Evolutionary conservation across 2,888 invertebrate species (phyloP).

Genomic region (Pilophorus perplexus): DNA sequence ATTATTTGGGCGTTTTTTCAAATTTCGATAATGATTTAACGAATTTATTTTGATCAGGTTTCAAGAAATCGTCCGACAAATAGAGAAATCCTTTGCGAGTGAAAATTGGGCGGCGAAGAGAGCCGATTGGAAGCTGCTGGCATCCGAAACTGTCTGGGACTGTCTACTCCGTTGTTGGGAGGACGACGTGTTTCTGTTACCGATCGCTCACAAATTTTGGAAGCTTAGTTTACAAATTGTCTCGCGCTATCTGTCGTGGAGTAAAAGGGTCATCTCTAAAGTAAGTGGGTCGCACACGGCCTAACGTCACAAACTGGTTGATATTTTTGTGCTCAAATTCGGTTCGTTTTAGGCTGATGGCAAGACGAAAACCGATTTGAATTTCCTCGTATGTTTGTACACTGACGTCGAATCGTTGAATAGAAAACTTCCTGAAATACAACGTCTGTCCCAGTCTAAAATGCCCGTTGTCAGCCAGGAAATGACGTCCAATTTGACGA

Average conservation of each 20-base stretch:
- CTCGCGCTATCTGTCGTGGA: slow-evolving; percentile 76
- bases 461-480: slow-evolving; percentile 30
- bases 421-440: slow-evolving; percentile 49
- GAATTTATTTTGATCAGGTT: slow-evolving; percentile 58
- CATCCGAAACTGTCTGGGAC: slow-evolving; percentile 57
- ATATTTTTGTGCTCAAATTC: no score
- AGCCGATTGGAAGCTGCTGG: slow-evolving; percentile 49
- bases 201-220: slow-evolving; percentile 78
- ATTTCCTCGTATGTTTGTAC: slow-evolving; percentile 52
- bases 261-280: slow-evolving; percentile 17
- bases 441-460: slow-evolving; percentile 26
- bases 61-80: slow-evolving; percentile 81
- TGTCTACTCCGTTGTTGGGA: slow-evolving; percentile 69
- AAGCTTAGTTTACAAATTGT: slow-evolving; percentile 82
- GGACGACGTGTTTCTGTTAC: slow-evolving; percentile 72
- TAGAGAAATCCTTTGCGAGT: slow-evolving; percentile 55
- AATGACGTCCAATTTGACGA: slow-evolving; percentile 38
- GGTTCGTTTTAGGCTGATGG: slow-evolving; percentile 24
- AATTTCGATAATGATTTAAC: not conserved
- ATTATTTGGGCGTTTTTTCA: no score
- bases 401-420: slow-evolving; percentile 53
- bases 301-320: no score
- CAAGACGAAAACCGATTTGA: slow-evolving; percentile 27
- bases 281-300: no score
- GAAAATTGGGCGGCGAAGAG: slow-evolving; percentile 35